Conservation (phyloP, 2,113 vertebrate genomes). For the Caranx ignobilis region DNA sequence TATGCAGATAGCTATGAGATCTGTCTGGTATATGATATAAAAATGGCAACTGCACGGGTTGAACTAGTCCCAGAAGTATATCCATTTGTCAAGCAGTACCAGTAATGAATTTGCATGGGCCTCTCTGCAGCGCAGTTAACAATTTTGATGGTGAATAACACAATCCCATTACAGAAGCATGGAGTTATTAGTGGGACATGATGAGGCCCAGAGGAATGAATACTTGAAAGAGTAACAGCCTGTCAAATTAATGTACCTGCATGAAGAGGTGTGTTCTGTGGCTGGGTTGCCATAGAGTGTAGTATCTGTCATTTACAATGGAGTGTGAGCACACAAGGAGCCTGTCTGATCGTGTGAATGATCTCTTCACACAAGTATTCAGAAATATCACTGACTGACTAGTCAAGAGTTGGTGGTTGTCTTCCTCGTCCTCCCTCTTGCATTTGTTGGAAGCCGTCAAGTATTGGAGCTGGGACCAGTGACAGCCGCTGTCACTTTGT, state of each 20-base stretch:
- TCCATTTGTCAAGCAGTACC: constrained; percentile 29
- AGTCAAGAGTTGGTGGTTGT: constrained; percentile 35
- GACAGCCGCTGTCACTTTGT: constrained; percentile 56
- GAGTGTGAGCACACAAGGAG: constrained; percentile 21
- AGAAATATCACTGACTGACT: constrained; percentile 27
- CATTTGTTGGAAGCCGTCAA: constrained; percentile 36
- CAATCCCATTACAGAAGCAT: constrained; percentile 49
- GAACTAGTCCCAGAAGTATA: constrained; percentile 24
- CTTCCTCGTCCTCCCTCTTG: constrained; percentile 22
- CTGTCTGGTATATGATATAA: constrained; percentile 66
- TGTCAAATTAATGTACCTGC: constrained; percentile 41
- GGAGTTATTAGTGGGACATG: constrained; percentile 33
- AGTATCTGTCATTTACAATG: constrained; percentile 24
- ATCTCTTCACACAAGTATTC: constrained; percentile 19
- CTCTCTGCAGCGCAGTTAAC: constrained; percentile 53
- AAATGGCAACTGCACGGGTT: constrained; percentile 44
- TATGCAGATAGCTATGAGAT: constrained; percentile 68
- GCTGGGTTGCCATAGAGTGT: constrained; percentile 5
- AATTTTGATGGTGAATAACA: constrained; percentile 49
- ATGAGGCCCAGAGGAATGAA: constrained; percentile 44
- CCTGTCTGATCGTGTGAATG: constrained; percentile 15
- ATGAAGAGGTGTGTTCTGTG: constrained; percentile 27
- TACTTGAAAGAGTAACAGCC: constrained; percentile 47
- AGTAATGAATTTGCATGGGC: constrained; percentile 46
- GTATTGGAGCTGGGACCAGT: constrained; percentile 39